Percentiles rank a stretch among this genome's conserved stretches.
Evolutionary conservation across 2,888 invertebrate species (phyloP).

Genomic region (Drosophila incognita): DNA sequence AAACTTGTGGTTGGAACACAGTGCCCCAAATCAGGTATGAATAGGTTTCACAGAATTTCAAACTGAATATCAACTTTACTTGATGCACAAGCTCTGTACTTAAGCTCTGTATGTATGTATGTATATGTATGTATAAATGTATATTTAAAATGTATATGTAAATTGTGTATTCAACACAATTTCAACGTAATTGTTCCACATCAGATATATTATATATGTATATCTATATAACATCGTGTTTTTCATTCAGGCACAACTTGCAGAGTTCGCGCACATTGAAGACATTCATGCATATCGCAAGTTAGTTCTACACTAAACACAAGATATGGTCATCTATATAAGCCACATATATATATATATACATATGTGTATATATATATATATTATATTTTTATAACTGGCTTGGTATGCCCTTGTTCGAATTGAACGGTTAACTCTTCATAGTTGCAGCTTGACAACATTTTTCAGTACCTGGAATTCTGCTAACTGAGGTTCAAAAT

Average conservation of each 20-base stretch:
- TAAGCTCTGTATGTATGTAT: too few species aligned
- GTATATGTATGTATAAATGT: too few species aligned
- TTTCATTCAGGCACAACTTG: neutral
- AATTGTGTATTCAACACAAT: neutral
- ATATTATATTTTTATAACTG: too few species aligned
- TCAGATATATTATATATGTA: neutral
- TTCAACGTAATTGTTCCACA: constrained; percentile 14
- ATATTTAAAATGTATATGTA: too few species aligned
- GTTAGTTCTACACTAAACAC: neutral
- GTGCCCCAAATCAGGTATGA: neutral
- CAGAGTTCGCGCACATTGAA: neutral
- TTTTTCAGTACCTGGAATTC: neutral
- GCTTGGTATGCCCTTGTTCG: neutral
- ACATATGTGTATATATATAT: too few species aligned
- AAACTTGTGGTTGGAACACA: neutral
- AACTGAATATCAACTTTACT: neutral
- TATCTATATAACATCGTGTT: neutral
- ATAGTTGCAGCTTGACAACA: too few species aligned
- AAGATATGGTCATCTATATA: neutral
- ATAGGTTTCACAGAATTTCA: neutral
- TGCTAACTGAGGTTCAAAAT: neutral
- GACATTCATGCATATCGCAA: neutral
- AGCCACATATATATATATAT: neutral
- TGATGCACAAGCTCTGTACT: too few species aligned
- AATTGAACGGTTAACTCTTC: neutral